These are phyloP conservation scores for Cetoscarus ocellatus DNA, from an alignment of 2,797 vertebrate species.

Conservation along the genomic window DNA sequence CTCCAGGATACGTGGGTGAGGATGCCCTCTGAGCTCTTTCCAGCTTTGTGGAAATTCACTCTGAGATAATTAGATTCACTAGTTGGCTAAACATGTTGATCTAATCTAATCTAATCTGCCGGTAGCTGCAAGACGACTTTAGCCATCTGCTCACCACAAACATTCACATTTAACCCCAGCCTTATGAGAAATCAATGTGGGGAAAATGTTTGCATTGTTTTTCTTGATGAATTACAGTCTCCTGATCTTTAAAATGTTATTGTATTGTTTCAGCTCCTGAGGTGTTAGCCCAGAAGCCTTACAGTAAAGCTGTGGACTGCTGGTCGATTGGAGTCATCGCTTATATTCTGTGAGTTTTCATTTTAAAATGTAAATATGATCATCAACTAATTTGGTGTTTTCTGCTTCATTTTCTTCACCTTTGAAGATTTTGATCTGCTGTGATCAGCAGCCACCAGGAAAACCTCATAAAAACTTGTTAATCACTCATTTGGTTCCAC, in stretches of 20 bases:
- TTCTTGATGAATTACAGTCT: conserved; percentile 1
- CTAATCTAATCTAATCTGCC: conserved; percentile 60
- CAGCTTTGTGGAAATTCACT: conserved; percentile 36
- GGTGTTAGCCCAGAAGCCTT: conserved; percentile 97
- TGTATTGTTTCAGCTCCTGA: conserved; percentile 90
- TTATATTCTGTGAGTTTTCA: conserved; percentile 95
- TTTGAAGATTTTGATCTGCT: neutral
- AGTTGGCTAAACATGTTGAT: conserved; percentile 48
- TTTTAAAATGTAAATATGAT: neutral
- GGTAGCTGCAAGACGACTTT: conserved; percentile 51
- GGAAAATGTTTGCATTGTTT: conserved; percentile 1
- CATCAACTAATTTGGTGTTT: neutral
- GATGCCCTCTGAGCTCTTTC: conserved; percentile 30
- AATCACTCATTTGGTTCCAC: neutral
- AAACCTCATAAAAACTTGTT: neutral
- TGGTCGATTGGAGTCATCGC: conserved; percentile 99
- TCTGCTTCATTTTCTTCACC: neutral
- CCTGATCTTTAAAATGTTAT: neutral
- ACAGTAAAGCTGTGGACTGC: conserved; percentile 99
- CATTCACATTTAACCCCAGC: conserved; percentile 33
- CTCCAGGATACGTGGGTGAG: conserved; percentile 97
- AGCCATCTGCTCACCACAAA: conserved; percentile 39
- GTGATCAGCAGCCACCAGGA: conserved; percentile 1
- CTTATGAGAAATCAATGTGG: conserved; percentile 1
- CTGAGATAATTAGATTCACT: conserved; percentile 51